These are phyloP conservation scores for Drosophila neocordata DNA, from an alignment of 1,140 invertebrate genomes.

Conservation along the genomic window DNA sequence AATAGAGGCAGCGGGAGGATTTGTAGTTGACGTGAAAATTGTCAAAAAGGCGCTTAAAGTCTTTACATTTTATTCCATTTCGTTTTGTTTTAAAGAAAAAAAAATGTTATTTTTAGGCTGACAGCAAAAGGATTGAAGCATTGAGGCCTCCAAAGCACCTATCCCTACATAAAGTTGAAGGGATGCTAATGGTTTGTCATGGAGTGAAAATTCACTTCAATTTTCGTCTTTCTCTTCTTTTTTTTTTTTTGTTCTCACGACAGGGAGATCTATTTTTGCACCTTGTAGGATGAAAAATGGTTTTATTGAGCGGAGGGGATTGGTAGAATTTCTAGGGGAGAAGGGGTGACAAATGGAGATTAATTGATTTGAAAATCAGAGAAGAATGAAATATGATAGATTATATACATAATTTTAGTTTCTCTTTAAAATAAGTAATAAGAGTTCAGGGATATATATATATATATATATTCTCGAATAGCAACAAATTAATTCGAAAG, in stretches of 20 bases:
- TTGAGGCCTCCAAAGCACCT: constrained; percentile 40
- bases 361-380: constrained; percentile 35
- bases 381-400: not conserved
- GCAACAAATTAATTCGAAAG: too few relatives aligned
- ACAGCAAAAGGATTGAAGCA: constrained; percentile 67
- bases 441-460: too few relatives aligned
- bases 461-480: not conserved
- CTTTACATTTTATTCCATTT: constrained; percentile 37
- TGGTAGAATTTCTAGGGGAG: constrained; percentile 7
- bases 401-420: not conserved
- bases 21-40: constrained; percentile 78
- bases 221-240: constrained; percentile 15
- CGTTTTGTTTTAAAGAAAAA: constrained; percentile 52
- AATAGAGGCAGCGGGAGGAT: constrained; percentile 39
- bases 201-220: constrained; percentile 40
- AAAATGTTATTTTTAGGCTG: constrained; percentile 78
- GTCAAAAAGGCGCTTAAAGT: constrained; percentile 78
- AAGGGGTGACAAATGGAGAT: constrained; percentile 43
- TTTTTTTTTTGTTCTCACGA: constrained; percentile 40
- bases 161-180: constrained; percentile 28
- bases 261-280: constrained; percentile 49
- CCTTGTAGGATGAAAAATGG: constrained; percentile 48
- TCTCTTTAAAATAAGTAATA: too few relatives aligned
- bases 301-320: not conserved
- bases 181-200: constrained; percentile 50